A percentile compares a stretch with the other conserved stretches of the same genome.
Conservation (phyloP, 2,797 vertebrate genomes). For the Rousettus madagascariensis region DNA sequence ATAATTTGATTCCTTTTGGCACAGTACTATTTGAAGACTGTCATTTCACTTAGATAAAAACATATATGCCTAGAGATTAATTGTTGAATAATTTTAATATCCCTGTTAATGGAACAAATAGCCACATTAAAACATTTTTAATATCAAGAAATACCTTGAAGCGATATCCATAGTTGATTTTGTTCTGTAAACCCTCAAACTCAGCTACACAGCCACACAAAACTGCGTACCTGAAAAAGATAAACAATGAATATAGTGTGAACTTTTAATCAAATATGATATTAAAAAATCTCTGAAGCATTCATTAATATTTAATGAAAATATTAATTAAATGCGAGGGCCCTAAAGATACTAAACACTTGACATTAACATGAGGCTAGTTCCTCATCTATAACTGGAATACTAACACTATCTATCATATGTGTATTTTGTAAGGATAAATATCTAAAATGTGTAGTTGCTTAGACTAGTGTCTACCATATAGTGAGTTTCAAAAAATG, state of each 20-base stretch:
- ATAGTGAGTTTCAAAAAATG: neutral
- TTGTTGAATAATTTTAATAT: neutral
- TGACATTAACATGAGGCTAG: neutral
- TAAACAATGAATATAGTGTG: neutral
- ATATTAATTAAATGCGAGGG: neutral
- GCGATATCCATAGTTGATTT: constrained; percentile 95
- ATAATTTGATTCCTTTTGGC: constrained; percentile 16
- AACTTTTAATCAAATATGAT: neutral
- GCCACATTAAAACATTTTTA: constrained; percentile 25
- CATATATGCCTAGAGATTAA: neutral
- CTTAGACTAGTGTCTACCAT: neutral
- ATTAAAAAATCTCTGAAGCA: neutral
- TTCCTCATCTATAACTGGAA: neutral
- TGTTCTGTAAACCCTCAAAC: constrained; percentile 96
- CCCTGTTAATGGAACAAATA: neutral
- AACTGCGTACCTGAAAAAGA: constrained; percentile 93
- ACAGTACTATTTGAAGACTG: neutral
- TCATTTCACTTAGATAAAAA: neutral
- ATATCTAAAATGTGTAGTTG: neutral
- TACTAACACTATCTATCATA: neutral
- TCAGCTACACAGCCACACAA: constrained; percentile 96
- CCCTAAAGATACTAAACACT: neutral
- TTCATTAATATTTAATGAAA: neutral
- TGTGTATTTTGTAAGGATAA: neutral
- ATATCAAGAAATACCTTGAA: constrained; percentile 92